Base-by-base conservation (phyloP, 2,113 vertebrate genomes). In the Amblyornis subalaris region DNA sequence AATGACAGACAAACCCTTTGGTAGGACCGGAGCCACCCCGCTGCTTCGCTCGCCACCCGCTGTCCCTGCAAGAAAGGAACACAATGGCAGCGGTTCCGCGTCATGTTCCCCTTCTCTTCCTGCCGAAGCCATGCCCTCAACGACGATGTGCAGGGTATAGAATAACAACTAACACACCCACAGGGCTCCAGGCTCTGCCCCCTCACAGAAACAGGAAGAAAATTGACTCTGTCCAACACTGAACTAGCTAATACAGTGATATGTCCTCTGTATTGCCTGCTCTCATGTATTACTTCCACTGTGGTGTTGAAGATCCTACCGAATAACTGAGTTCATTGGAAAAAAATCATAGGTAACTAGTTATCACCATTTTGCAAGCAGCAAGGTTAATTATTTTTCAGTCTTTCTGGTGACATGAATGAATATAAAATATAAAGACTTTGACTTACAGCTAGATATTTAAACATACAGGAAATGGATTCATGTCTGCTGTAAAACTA, bases 41-140 rank as follows among this genome's bases (percentile, higher is more conserved):
- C 19, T 40, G 70, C 38, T 81, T 66, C 38, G 18, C 24, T 40
- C 0, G 0, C 24, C 0, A 1, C 33, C 29, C 1, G 1, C 17
- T 25, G 48, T 69, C 21, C 21, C 17, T 54, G 35, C 21, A 69
- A n/a, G 21, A 47, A 61, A 47, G 40, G 35, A 61, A 23, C 47
- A 67, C 8, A 69, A 25, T 35, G 29, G 18, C 14, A 4, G 25
- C 61, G 47, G 29, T 54, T 75, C n/a, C 14, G 6, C 3, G 40
- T 40, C 0, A 0, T 21, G 3, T 53, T 48, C 45, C 18, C 26
- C 14, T 70, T 38, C 25, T 51, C 24, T 40, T 69, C 40, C 47
- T 42, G 18, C 31, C 53, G 9, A 47, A 48, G 40, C 54, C 6
- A 18, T 33, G 13, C 7, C 24, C 28, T 11, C 10, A 38, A 17